Evolutionary conservation across 2,113 vertebrate species (phyloP).

Genomic region (Gila orcuttii): DNA sequence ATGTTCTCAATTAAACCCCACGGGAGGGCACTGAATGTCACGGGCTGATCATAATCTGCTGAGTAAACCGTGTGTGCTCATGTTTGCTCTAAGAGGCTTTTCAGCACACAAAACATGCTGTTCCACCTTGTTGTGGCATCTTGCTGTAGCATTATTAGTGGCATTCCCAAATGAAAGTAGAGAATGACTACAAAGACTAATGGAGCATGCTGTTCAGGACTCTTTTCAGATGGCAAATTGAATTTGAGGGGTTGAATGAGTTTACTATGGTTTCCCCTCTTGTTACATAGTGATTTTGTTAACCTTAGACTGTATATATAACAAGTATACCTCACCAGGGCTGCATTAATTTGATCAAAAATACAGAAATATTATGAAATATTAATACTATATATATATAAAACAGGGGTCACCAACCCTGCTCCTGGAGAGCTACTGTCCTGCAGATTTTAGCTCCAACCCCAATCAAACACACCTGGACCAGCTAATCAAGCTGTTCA

Average conservation of each 20-base stretch:
- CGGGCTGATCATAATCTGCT: slow-evolving; percentile 23
- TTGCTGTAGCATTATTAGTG: slow-evolving; percentile 6
- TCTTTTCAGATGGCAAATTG: not conserved
- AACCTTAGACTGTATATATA: not conserved
- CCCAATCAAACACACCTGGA: too few relatives aligned
- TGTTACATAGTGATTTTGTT: not conserved
- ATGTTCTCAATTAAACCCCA: slow-evolving; percentile 1
- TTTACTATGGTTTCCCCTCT: not conserved
- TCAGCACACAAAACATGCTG: slow-evolving; percentile 13
- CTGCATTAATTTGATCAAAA: too few relatives aligned
- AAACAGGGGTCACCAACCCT: too few relatives aligned
- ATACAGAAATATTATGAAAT: too few relatives aligned
- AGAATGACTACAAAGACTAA: not conserved
- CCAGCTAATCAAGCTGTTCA: too few relatives aligned
- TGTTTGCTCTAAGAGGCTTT: slow-evolving; percentile 13
- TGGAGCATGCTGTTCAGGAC: not conserved
- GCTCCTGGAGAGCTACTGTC: too few relatives aligned
- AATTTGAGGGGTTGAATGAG: not conserved
- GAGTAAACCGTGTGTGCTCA: not conserved
- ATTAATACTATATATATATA: too few relatives aligned
- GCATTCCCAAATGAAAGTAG: not conserved
- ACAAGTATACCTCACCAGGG: too few relatives aligned
- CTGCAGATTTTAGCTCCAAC: too few relatives aligned
- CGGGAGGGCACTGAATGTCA: slow-evolving; percentile 11
- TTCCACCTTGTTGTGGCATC: slow-evolving; percentile 18